Evolutionary conservation across 2,113 vertebrate species (phyloP), one percentile per base, ranked within the genome.

Genomic region (Siphamia tubifer): DNA sequence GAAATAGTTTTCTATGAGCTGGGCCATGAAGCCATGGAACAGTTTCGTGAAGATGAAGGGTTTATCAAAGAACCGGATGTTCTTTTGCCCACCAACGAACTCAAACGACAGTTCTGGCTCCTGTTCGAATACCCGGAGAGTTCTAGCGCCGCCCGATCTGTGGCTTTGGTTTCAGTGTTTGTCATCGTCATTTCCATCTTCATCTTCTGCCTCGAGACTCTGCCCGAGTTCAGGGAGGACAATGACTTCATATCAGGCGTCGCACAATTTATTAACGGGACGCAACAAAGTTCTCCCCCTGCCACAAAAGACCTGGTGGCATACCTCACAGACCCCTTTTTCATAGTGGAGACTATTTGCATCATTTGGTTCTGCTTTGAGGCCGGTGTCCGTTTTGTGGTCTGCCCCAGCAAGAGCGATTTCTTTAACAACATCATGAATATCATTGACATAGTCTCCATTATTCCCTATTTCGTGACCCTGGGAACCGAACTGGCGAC

Each of bases 381-480:
- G 77, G 84, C 93, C 0, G 82, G 91, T 0, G 94, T 99, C 23
- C 94, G 98, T 8, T 98, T 99, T 9, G 70, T 94, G 1, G 96
- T 97, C 52, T 99, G 98, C 62, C 98, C 98, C 49, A 99, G 97
- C 90, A 98, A 98, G 81, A 89, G 94, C 0, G 94, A 94, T 54
- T 99, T 99, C 92, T 99, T 98, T 88, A 93, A 90, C 57, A 97
- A 98, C 90, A 95, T 98, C 84, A 98, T 99, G 96, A 99, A 99
- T 52, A 92, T 94, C 39, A 99, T 99, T 0, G 98, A 99, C 75
- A 94, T 99, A 1, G 92, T 99, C 20, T 98, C 98, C 66, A 95
- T 99, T 83, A 94, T 97, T 74, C 98, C 98, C 31, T 99, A 99
- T 87, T 87, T 98, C 1, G 94, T 98, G n/a, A 96, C 97, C 0